Base-by-base conservation (phyloP, 1,140 invertebrate species). In the Cyclargus thomasi region DNA sequence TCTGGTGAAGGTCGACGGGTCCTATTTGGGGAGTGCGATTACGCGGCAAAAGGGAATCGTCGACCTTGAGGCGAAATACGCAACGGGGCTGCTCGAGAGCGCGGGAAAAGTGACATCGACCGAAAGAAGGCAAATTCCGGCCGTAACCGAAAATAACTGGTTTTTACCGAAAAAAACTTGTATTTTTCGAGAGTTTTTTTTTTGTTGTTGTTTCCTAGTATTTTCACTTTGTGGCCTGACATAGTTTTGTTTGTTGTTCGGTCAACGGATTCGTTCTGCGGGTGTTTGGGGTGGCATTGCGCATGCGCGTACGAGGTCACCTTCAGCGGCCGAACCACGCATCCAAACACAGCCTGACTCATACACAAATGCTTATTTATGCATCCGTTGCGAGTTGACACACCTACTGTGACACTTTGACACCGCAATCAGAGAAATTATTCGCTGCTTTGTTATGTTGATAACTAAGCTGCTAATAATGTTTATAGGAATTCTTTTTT, bases 301-400 rank as follows among this genome's bases (percentile, higher is more conserved):
- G 78, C 81, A 83, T 85, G 78, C 80, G 78, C 72, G 62, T 20
- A 65, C 63, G 36, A 66, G 78, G 79, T 83, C 81, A 80, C 79
- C 81, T 83, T 81, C 68, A 77, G 6, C 39, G 3, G 39, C 39
- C 10, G 39, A 8, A 47, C 39, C 39, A 47, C 39, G 10, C 39
- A 47, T 3, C 39, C 39, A 47, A 47, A 47, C 39, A 47, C 29
- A 4, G 39, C 39, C 10, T 47, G 7, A 47, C 8, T 47, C 39
- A 47, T 47, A 1, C 39, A 47, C 11, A 47, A 47, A 47, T 47
- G 39, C 5, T 47, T 47, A 47, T 47, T 47, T 39, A 39, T 39
- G 36, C 36, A 39, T 39, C 36, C 36, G 36, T 14, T 39, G 36
- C 11, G 2, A 14, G 8, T 39, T 39, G 36, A 29, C 23, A 29